A percentile compares a stretch with the other conserved stretches of the same genome.
Conservation (phyloP, 2,113 vertebrate species). For the Chaetodon auriga region DNA sequence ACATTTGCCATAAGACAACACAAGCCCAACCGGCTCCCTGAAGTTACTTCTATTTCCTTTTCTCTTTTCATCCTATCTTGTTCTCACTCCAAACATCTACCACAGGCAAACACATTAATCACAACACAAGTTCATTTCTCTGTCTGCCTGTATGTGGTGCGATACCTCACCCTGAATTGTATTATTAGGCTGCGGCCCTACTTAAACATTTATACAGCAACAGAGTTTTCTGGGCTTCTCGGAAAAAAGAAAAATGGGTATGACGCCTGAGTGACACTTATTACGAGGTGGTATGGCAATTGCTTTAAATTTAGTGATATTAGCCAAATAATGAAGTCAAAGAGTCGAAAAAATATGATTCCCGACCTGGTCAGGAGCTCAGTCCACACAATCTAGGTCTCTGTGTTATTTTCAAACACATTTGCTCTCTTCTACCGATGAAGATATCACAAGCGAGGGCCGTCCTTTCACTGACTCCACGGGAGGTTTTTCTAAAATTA, state of each 20-base stretch:
- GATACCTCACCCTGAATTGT: slow-evolving; percentile 56
- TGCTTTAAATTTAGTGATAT: slow-evolving; percentile 18
- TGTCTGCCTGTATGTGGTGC: slow-evolving; percentile 22
- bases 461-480: slow-evolving; percentile 39
- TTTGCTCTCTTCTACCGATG: slow-evolving; percentile 15
- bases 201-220: slow-evolving; percentile 36
- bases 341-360: slow-evolving; percentile 17
- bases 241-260: background rate
- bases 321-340: slow-evolving; percentile 28
- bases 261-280: slow-evolving; percentile 18
- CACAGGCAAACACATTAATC: slow-evolving; percentile 59
- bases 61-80: slow-evolving; percentile 1
- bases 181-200: slow-evolving; percentile 13
- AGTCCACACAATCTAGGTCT: background rate
- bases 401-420: slow-evolving; percentile 10
- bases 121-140: slow-evolving; percentile 38
- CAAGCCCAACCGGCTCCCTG: slow-evolving; percentile 2
- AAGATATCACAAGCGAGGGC: slow-evolving; percentile 40
- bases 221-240: slow-evolving; percentile 6
- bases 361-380: background rate
- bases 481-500: slow-evolving; percentile 67
- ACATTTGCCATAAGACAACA: background rate
- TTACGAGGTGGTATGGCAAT: slow-evolving; percentile 7
- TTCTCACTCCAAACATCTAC: slow-evolving; percentile 47
- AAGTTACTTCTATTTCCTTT: slow-evolving; percentile 37